Percentiles rank a stretch among this genome's conserved stretches.
These are phyloP conservation scores for Oligia strigilis DNA, from an alignment of 2,888 invertebrate genomes.

Conservation along the genomic window DNA sequence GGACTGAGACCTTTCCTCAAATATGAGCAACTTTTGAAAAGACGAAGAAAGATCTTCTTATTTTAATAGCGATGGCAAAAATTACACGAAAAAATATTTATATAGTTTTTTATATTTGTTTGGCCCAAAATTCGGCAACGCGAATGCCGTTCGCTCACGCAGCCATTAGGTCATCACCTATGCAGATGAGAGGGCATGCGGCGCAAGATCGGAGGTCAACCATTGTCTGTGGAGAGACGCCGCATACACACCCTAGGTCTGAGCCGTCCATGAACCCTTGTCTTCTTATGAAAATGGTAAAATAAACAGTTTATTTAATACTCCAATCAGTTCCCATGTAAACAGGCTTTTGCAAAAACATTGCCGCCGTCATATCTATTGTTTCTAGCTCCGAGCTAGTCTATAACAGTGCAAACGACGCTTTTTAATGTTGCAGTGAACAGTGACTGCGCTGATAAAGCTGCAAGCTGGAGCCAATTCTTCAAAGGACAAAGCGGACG, in stretches of 20 bases:
- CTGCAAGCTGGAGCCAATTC: constrained; percentile 45
- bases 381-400: constrained; percentile 4
- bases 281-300: not conserved
- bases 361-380: not conserved
- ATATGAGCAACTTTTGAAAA: not conserved
- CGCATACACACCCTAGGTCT: not conserved
- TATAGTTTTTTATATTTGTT: not conserved
- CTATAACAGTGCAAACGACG: constrained; percentile 6
- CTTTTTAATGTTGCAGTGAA: constrained; percentile 40
- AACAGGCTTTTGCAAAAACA: not conserved
- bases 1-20: not conserved
- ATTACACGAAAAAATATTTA: not conserved
- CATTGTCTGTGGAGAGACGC: not conserved
- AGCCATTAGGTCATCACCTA: not conserved
- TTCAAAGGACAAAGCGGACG: constrained; percentile 52
- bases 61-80: not conserved
- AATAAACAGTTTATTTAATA: not conserved
- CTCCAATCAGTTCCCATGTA: not conserved
- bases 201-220: not conserved
- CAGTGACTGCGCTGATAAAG: constrained; percentile 41
- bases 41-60: not conserved
- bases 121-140: not conserved
- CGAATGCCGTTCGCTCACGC: not conserved
- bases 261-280: not conserved
- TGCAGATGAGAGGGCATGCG: not conserved